Evolutionary conservation across 2,113 vertebrate species (phyloP).

Genomic region (Psittacula cyanocephala): DNA sequence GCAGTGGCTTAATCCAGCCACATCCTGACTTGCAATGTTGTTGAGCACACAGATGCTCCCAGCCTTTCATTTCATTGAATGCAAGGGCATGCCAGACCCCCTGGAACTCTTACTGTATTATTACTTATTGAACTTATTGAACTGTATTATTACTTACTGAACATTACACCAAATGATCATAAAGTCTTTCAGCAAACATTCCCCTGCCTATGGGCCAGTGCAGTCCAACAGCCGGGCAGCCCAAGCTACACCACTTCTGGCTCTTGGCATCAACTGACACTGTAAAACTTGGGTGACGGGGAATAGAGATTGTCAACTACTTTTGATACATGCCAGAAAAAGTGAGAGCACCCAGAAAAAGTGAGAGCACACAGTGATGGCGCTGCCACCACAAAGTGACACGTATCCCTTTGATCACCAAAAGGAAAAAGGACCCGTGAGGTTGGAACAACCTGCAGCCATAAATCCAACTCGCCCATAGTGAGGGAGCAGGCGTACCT

Average conservation of each 20-base stretch:
- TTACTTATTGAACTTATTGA: no score
- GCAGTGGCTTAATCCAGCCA: background rate
- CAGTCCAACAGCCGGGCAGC: background rate
- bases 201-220: rapidly evolving
- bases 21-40: background rate
- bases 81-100: rapidly evolving
- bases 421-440: background rate
- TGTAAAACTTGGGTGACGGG: background rate
- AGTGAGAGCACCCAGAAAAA: background rate
- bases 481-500: background rate
- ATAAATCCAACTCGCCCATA: background rate
- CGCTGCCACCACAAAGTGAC: background rate
- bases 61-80: background rate
- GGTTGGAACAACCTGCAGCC: background rate
- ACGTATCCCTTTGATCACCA: rapidly evolving
- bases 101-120: background rate
- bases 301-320: background rate
- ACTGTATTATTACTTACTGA: no score
- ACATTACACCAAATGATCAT: background rate
- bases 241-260: background rate
- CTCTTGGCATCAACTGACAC: background rate
- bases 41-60: background rate
- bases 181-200: background rate
- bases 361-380: background rate
- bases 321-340: background rate